Base-by-base conservation (phyloP, 2,888 invertebrate species). In the Panzeria rudis region DNA sequence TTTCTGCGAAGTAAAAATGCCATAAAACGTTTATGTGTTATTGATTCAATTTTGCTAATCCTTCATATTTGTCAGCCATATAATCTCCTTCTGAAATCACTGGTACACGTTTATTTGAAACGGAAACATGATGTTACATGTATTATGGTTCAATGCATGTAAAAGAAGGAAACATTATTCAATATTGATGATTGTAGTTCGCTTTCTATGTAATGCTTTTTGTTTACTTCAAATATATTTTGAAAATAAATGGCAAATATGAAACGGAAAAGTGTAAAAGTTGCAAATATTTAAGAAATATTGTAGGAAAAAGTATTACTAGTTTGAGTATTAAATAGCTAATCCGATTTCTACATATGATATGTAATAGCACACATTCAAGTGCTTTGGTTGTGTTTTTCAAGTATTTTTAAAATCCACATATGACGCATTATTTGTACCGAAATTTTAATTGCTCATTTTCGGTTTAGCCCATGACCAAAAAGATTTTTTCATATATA, bases 41-140 rank as follows among this genome's bases (percentile, higher is more conserved):
- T 79, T 78, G 62, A 69, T 35, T 79, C 29, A 61, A 75, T 56
- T 69, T 69, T 17, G 35, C 62, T 84, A 84, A 84, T 69, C 69
- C 64, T 11, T 62, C 38, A 23, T 64, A 62, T 47, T 62, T 69
- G 47, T 62, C 78, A 75, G 71, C 62, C 68, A 83, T 56, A 62
- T 79, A 69, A 79, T 79, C 78, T 25, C 56, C 38, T 54, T 69
- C 47, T 47, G 75, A 17, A 79, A 79, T 69, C 78, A 79, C 9
- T 69, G 73, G 38, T 47, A 62, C 52, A 62, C 13, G 44, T 54
- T 50, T 7, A 29, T 20, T 29, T 17, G 68, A 78, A 73, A 52
- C 73, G 78, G 72, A 83, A 73, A 62, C 52, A 78, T 54, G 68
- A 72, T 83, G 77, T 29, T 68, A 32, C 41, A 47, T 64, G 47